phyloP scores from a whole-genome alignment of 2,797 vertebrate species.

The Acanthiza pusilla region DNA sequence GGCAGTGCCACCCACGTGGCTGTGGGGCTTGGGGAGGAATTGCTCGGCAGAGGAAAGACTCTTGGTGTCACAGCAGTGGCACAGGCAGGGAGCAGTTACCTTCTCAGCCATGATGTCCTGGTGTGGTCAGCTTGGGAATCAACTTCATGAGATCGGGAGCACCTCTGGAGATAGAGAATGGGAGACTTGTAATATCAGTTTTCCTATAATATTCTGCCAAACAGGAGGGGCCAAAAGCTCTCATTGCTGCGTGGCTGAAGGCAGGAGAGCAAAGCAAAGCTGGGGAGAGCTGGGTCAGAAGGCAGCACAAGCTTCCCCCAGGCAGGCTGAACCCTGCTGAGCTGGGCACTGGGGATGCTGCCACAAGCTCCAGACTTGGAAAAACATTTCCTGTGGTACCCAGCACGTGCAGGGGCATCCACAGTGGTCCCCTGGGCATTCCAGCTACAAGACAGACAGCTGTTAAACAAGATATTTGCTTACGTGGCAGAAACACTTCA shows the following conservation, averaged over 20 bases:
- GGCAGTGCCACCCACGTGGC: rapidly evolving
- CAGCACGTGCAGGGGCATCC: rapidly evolving
- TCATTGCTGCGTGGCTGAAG: background rate
- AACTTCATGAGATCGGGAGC: background rate
- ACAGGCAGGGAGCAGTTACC: background rate
- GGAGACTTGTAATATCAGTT: background rate
- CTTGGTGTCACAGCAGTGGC: background rate
- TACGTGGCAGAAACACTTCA: too few species aligned
- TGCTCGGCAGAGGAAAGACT: background rate
- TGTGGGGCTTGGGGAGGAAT: background rate
- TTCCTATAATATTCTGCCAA: background rate
- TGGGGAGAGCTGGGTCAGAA: background rate
- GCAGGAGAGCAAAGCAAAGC: background rate
- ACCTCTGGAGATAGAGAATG: background rate
- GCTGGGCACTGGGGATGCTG: background rate
- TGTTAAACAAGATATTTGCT: too few species aligned
- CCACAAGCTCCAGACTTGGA: background rate
- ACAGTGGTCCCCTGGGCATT: background rate
- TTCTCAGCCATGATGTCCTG: background rate
- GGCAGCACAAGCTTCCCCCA: background rate
- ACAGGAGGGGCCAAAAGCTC: background rate
- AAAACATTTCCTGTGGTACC: background rate
- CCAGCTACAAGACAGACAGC: background rate
- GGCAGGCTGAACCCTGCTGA: background rate
- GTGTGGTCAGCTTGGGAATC: background rate